Conservation (phyloP, 2,797 vertebrate species). For the Hoplostethus atlanticus region DNA sequence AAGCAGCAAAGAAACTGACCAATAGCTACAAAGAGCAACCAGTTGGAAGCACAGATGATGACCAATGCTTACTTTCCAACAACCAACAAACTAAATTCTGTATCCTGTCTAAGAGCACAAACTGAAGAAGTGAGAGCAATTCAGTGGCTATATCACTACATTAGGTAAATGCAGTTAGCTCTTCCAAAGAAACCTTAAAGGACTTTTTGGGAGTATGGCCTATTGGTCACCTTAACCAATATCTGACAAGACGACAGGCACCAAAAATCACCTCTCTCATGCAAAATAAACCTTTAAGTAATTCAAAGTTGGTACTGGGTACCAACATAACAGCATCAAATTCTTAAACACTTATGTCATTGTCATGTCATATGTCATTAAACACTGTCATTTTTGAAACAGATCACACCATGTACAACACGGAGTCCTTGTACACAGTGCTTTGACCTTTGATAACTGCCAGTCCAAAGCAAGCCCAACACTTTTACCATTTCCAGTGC, state of each 20-base stretch:
- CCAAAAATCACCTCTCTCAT: no score
- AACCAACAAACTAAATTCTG: neutral
- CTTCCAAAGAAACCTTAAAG: neutral
- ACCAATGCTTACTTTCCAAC: neutral
- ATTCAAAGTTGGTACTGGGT: no score
- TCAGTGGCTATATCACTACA: constrained; percentile 1
- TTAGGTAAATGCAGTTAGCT: neutral
- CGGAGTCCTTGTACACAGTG: neutral
- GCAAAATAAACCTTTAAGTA: no score
- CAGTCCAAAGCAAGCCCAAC: no score
- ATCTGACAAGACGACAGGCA: no score
- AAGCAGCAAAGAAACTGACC: constrained; percentile 1
- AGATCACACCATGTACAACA: neutral
- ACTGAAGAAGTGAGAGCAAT: neutral
- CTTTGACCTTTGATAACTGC: no score
- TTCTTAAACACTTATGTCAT: neutral
- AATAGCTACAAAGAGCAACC: neutral
- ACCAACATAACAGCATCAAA: neutral
- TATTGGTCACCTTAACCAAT: no score
- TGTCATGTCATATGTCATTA: no score
- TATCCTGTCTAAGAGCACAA: no score
- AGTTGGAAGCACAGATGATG: neutral
- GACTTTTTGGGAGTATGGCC: no score
- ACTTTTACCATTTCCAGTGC: neutral
- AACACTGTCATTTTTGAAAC: neutral